Percentiles rank a stretch among this genome's conserved stretches.
Conservation (phyloP, 2,797 vertebrate species). For the Merluccius polli region DNA sequence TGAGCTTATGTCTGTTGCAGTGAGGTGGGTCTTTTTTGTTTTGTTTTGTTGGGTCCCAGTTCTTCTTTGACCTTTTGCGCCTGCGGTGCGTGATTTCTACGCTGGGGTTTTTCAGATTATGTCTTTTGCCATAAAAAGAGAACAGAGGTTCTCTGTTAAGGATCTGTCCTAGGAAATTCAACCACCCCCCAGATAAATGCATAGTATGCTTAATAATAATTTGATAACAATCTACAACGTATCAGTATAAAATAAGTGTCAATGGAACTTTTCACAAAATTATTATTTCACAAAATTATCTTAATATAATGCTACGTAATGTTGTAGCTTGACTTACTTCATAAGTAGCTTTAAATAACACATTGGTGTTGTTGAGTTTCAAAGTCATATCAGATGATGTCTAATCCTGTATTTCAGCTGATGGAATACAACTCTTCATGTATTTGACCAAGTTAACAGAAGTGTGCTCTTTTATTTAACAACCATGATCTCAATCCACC, state of each 20-base stretch:
- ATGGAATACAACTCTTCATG: not conserved
- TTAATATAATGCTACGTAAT: not conserved
- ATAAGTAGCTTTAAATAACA: not conserved
- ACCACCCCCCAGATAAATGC: not conserved
- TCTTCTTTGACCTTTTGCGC: not conserved
- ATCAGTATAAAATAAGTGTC: not conserved
- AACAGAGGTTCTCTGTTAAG: not conserved
- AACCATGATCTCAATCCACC: not conserved
- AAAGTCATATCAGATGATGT: not conserved
- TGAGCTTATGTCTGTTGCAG: conserved; percentile 9
- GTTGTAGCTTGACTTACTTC: not conserved
- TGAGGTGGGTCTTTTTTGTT: conserved; percentile 1
- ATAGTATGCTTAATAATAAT: not conserved
- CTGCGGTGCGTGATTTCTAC: not conserved
- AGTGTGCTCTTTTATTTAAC: not conserved
- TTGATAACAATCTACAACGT: not conserved
- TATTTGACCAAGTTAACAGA: not conserved
- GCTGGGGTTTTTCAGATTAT: not conserved
- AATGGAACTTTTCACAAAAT: not conserved
- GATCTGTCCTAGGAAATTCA: not conserved
- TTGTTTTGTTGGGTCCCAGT: not conserved
- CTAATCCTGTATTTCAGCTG: not conserved
- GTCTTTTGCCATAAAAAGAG: not conserved
- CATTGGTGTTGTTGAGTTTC: not conserved
- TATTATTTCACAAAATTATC: not conserved